These are phyloP conservation scores for Mizuhopecten yessoensis DNA, from an alignment of 1,140 invertebrate genomes.

Conservation along the genomic window DNA sequence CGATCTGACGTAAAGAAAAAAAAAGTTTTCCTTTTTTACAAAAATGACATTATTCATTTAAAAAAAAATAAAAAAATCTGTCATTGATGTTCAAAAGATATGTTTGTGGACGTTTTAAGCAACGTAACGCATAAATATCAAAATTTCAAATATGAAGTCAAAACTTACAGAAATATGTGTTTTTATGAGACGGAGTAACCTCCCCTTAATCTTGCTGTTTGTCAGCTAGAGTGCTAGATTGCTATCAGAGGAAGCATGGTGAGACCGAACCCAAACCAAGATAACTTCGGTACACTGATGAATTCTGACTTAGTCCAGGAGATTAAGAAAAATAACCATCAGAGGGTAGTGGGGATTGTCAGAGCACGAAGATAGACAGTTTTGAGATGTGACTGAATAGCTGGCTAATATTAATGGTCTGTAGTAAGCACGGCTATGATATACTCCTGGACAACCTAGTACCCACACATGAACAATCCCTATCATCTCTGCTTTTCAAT, in stretches of 20 bases:
- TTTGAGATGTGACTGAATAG: neutral
- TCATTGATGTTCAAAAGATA: neutral
- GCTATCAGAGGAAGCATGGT: constrained; percentile 9
- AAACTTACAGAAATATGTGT: too few relatives aligned
- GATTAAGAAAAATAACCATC: neutral
- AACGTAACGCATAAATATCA: neutral
- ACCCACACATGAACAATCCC: neutral
- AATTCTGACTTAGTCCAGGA: neutral
- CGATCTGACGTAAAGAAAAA: neutral
- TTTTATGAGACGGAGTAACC: neutral
- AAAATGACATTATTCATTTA: neutral
- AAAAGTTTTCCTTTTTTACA: neutral
- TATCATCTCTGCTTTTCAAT: neutral
- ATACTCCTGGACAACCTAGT: neutral
- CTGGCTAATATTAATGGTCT: neutral
- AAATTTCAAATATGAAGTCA: neutral
- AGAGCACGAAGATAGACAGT: neutral
- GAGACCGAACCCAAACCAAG: neutral
- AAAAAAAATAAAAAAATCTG: neutral
- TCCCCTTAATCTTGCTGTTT: neutral
- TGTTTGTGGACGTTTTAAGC: neutral
- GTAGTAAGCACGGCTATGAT: neutral
- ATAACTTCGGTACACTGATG: neutral
- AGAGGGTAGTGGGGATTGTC: neutral
- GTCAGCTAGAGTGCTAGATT: neutral